Base-by-base conservation (phyloP, 2,797 vertebrate species). In the Ceryle rudis region DNA sequence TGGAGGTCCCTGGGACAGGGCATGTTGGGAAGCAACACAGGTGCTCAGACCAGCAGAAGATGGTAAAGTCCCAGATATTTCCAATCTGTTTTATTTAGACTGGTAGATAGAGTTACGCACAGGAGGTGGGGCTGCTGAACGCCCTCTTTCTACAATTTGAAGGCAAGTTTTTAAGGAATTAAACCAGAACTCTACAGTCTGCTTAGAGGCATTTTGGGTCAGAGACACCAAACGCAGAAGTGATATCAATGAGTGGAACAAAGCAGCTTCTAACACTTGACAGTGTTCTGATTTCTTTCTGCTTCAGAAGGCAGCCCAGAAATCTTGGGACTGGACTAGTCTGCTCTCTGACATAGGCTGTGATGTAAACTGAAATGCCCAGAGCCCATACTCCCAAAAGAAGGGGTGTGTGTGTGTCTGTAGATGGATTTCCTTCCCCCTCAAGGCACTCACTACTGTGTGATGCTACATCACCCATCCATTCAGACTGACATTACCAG, bases 341-440 rank as follows among this genome's bases (percentile, higher is more conserved):
- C 39, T 71, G 23, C 41, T 58, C 55, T 57, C 71, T 69, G 13
- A 54, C 44, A 35, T 2, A 49, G 14, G 31, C 42, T 23, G 29
- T 13, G n/a, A 60, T 8, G 2, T 19, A 42, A 91, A 11, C 52
- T 81, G 84, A 42, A 75, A 75, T 15, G 8, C 5, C 51, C 52
- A 67, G 29, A 92, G n/a, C 29, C 57, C 11, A 8, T 14, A 29
- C 11, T 17, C 19, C 33, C 39, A 14, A 77, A 7, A 42, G 20
- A 51, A 79, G 6, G 14, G 13, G 15, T 9, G 19, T 44, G 44
- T 44, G 47, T 14, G 47, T 44, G 44, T 44, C 23, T 14, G 47
- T 14, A 46, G 33, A 39, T 1, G 6, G 23, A 58, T 77, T 47
- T 77, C 55, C 29, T 33, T 6, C n/a, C 17, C 0, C 0, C 4